These are phyloP conservation scores for Lycopodina hypogea DNA, from an alignment of 37 sponge, comb jelly and placozoan genomes.

Conservation along the genomic window DNA sequence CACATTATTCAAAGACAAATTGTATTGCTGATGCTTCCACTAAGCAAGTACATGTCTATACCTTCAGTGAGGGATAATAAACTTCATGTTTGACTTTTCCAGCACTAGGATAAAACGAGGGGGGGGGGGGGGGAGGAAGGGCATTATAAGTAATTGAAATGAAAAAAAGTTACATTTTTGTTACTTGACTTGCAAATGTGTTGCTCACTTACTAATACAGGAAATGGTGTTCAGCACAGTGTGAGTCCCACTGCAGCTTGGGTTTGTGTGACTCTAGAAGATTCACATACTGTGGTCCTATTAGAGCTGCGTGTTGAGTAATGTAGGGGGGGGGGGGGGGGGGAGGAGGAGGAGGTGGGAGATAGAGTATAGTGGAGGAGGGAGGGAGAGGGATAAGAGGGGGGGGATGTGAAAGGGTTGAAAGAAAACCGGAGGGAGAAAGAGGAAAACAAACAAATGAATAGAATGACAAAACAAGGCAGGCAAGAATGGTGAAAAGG, in stretches of 20 bases:
- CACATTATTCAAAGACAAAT: too few species aligned
- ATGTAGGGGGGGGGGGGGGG: background rate
- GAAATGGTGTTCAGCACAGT: constrained; percentile 83
- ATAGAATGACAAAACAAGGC: too few species aligned
- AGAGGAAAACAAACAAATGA: too few species aligned
- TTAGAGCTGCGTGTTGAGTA: background rate
- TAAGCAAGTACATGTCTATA: constrained; percentile 14
- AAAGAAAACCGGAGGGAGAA: too few species aligned
- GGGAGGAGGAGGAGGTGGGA: background rate
- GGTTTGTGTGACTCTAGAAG: constrained; percentile 81
- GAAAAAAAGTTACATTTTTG: background rate
- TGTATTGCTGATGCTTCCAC: too few species aligned
- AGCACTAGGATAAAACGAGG: background rate
- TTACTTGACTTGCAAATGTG: background rate
- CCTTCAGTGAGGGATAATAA: constrained; percentile 82
- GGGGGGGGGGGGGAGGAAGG: too few species aligned
- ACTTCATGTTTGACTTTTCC: constrained; percentile 49
- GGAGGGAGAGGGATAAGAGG: background rate
- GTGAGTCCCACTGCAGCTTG: constrained; percentile 86
- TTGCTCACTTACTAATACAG: constrained; percentile 71
- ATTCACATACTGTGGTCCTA: constrained; percentile 69
- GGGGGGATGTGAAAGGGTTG: background rate
- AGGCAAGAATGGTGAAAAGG: too few species aligned
- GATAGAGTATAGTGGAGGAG: background rate
- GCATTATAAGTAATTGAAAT: too few species aligned